Evolutionary conservation across 2,113 vertebrate species (phyloP).

Genomic region (Gadus macrocephalus): DNA sequence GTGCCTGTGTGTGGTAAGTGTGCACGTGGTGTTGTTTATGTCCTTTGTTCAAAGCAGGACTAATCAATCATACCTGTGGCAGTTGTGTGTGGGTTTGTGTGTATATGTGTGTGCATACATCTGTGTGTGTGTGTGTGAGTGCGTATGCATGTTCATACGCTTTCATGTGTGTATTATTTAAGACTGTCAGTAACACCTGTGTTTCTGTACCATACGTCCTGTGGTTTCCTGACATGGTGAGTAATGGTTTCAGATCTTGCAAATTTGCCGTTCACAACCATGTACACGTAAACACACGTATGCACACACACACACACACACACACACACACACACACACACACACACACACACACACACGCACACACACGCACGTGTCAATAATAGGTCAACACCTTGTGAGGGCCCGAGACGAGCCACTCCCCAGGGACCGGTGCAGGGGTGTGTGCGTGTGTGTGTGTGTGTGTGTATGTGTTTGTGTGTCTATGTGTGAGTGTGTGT

Average conservation of each 20-base stretch:
- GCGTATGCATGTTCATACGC: slow-evolving; percentile 3
- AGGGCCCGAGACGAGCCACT: slow-evolving; percentile 5
- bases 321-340: not conserved
- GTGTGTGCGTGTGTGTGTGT: no score
- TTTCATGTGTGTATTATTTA: not conserved
- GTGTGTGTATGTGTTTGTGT: no score
- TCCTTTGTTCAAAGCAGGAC: not conserved
- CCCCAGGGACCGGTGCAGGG: not conserved
- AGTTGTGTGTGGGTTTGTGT: not conserved
- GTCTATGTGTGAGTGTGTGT: no score
- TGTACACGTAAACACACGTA: not conserved
- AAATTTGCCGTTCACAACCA: not conserved
- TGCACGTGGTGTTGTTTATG: not conserved
- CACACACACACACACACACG: not conserved
- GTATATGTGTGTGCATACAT: slow-evolving; percentile 11
- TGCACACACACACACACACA: no score
- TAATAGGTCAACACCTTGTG: slow-evolving; percentile 23
- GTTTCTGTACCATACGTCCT: not conserved
- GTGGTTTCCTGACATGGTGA: not conserved
- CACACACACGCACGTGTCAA: slow-evolving; percentile 3
- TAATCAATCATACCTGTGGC: not conserved
- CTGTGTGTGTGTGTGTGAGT: slow-evolving; percentile 10
- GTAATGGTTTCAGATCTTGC: slow-evolving; percentile 1
- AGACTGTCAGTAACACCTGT: not conserved
- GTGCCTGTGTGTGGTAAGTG: slow-evolving; percentile 9